Evolutionary conservation across 2,797 vertebrate species (phyloP), one percentile per base, ranked within the genome.

Genomic region (Naso thynnoides): DNA sequence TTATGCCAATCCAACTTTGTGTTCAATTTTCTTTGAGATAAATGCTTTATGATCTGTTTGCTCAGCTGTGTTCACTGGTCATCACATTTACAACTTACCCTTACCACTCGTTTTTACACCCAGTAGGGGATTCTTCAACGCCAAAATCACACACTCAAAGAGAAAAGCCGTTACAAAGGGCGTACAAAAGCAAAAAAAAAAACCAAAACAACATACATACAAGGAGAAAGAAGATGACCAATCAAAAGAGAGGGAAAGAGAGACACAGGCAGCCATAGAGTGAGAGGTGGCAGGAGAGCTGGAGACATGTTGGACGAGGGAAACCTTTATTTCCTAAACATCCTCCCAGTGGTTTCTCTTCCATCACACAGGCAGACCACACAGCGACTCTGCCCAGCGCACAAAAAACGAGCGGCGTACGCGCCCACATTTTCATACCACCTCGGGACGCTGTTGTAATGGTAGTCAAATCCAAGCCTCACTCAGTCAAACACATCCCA

Each of bases 21-120:
- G 49, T 73, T 62, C 3, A 39, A 53, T 57, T n/a, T 57, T 70
- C 48, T 48, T 55, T 76, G 79, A 84, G 68, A 92, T 90, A 91
- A 89, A 90, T 89, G 86, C 79, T 91, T 93, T 91, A 89, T 56
- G 80, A 81, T 70, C 73, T 73, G 89, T 93, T 94, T 93, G 89
- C 90, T 91, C 89, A 92, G 89, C 91, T 90, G 92, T 83, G 89
- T 82, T 84, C 78, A 62, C 73, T 44, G 79, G 58, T 73, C 87
- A 88, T 90, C 86, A 86, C 89, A 83, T 88, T 93, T 85, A 90
- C 69, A 70, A 70, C 81, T 73, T 66, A 70, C 65, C 70, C 83
- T 78, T 79, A 77, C 71, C 55, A 60, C 54, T 33, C 2, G 11
- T 69, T 68, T 56, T 79, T 73, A 71, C 80, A 85, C 69, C 57